Evolutionary conservation across 2,797 vertebrate genomes (phyloP).

Genomic region (Lacerta bilineata): DNA sequence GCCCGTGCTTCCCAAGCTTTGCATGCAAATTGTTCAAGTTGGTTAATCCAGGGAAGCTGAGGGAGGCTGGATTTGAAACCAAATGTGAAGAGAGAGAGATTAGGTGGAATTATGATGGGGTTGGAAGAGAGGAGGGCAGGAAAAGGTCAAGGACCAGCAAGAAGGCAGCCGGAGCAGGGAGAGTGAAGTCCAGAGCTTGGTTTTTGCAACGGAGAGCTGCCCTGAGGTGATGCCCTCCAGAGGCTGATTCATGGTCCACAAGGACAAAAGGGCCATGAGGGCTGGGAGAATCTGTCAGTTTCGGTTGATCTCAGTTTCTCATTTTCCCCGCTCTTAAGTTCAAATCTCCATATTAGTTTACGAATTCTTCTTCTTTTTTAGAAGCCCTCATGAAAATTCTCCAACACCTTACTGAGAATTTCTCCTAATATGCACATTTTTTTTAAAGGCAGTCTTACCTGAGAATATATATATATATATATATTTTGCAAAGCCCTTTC

Average conservation of each 20-base stretch:
- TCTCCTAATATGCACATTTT: too few species aligned
- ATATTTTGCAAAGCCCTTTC: too few species aligned
- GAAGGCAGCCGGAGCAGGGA: background rate
- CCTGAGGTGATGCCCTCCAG: background rate
- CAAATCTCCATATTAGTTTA: too few species aligned
- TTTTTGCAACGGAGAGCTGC: background rate
- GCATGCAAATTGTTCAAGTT: constrained; percentile 8
- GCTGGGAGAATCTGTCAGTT: too few species aligned
- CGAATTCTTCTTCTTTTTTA: too few species aligned
- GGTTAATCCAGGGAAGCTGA: constrained; percentile 14
- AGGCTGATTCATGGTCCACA: background rate
- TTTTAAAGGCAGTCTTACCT: too few species aligned
- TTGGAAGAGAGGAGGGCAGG: background rate
- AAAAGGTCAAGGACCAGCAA: background rate
- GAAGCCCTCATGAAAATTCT: too few species aligned
- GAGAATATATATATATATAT: too few species aligned
- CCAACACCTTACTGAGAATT: too few species aligned
- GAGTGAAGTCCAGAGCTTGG: background rate
- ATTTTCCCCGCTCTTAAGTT: too few species aligned
- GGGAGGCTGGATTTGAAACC: constrained; percentile 22
- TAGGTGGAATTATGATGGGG: constrained; percentile 16
- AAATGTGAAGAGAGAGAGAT: constrained; percentile 31
- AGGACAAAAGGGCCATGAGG: background rate
- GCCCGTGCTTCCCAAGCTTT: background rate
- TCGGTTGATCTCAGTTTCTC: too few species aligned